A percentile compares a stretch with the other conserved stretches of the same genome.
These are phyloP conservation scores for Synodontis membranacea DNA, from an alignment of 2,113 vertebrate genomes.

Conservation along the genomic window DNA sequence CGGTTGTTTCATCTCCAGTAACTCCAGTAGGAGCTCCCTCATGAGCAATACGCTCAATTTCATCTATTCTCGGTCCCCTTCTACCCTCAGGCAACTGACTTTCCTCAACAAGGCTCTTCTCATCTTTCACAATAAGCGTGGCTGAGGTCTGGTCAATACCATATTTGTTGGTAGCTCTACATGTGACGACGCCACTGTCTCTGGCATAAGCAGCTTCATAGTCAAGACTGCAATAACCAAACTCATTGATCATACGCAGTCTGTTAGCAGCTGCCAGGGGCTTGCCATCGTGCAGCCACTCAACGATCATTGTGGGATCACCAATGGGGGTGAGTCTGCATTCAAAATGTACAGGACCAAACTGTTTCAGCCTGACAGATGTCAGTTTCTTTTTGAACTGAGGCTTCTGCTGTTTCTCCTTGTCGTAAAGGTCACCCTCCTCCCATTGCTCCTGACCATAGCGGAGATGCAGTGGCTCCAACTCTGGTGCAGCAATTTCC, in stretches of 20 bases:
- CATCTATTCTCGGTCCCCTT: slow-evolving; percentile 87
- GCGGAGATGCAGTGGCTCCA: slow-evolving; percentile 92
- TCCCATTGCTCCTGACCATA: slow-evolving; percentile 99
- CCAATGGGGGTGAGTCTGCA: slow-evolving; percentile 94
- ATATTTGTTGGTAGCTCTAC: slow-evolving; percentile 92
- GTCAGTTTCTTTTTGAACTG: slow-evolving; percentile 96
- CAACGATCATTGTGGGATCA: slow-evolving; percentile 94
- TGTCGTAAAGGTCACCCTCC: slow-evolving; percentile 96
- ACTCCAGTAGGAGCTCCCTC: slow-evolving; percentile 85
- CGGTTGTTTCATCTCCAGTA: slow-evolving; percentile 79
- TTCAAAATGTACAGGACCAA: slow-evolving; percentile 93
- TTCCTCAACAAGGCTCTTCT: slow-evolving; percentile 96
- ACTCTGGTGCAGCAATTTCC: slow-evolving; percentile 89
- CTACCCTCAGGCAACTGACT: slow-evolving; percentile 89
- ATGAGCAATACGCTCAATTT: slow-evolving; percentile 88
- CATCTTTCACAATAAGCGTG: slow-evolving; percentile 94
- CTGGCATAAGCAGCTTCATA: slow-evolving; percentile 91
- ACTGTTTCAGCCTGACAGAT: slow-evolving; percentile 88
- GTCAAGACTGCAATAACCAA: slow-evolving; percentile 96
- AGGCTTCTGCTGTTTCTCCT: slow-evolving; percentile 96
- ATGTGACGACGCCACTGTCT: slow-evolving; percentile 94
- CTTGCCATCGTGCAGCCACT: slow-evolving; percentile 95
- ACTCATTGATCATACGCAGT: slow-evolving; percentile 94
- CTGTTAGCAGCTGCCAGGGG: slow-evolving; percentile 94
- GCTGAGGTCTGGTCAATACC: slow-evolving; percentile 94